Evolutionary conservation across 2,113 vertebrate genomes (phyloP).

Genomic region (Cathartes aura): DNA sequence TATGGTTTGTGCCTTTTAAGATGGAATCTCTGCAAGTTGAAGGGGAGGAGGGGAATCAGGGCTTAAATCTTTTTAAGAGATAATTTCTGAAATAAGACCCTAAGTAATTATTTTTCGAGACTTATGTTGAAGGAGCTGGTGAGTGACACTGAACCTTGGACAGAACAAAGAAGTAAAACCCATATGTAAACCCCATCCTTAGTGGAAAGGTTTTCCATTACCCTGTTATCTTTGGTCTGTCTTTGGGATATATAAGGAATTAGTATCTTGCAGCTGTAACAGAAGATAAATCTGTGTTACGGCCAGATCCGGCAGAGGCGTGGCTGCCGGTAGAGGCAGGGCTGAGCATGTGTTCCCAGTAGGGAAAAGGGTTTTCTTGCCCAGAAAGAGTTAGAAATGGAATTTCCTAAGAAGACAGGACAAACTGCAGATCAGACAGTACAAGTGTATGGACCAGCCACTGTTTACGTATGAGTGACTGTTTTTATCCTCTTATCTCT

Average conservation of each 20-base stretch:
- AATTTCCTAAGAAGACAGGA: neutral
- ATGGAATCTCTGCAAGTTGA: neutral
- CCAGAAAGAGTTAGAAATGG: neutral
- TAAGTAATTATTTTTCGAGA: neutral
- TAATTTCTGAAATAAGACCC: neutral
- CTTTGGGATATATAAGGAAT: neutral
- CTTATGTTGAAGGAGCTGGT: neutral
- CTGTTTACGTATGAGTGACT: neutral
- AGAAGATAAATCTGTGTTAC: neutral
- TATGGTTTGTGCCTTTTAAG: neutral
- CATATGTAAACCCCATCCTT: neutral
- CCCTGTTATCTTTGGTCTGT: neutral
- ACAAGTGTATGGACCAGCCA: neutral
- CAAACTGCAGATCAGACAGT: neutral
- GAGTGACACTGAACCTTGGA: neutral
- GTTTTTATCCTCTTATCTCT: neutral
- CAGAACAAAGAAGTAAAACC: neutral
- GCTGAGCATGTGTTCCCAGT: neutral
- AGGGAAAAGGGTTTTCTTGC: neutral
- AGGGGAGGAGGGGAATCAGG: neutral
- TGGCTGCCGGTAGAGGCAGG: neutral
- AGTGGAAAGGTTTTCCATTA: neutral
- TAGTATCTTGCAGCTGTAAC: neutral
- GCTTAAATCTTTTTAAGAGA: neutral
- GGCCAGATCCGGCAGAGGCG: neutral